A percentile compares a stretch with the other conserved stretches of the same genome.
These are phyloP conservation scores for Notolabrus celidotus DNA, from an alignment of 2,797 vertebrate species.

Conservation along the genomic window DNA sequence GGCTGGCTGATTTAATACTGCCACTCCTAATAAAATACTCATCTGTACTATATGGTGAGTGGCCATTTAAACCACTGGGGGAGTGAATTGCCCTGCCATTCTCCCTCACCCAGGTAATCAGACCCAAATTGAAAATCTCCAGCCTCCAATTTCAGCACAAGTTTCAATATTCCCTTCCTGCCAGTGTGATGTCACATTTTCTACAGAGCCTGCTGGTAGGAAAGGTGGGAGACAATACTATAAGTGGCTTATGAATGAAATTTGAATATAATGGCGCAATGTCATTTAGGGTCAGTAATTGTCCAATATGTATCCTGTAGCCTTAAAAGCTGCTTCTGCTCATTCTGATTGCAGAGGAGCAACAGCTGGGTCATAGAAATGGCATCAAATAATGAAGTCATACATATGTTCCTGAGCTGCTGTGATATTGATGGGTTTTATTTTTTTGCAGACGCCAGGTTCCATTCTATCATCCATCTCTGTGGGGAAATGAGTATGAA, in stretches of 20 bases:
- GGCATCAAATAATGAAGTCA: slow-evolving; percentile 48
- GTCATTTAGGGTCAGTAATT: slow-evolving; percentile 55
- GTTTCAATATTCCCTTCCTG: slow-evolving; percentile 62
- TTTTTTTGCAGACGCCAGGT: slow-evolving; percentile 28
- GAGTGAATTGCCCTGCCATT: slow-evolving; percentile 73
- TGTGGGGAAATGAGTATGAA: slow-evolving; percentile 28
- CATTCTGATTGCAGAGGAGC: slow-evolving; percentile 18
- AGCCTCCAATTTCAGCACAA: slow-evolving; percentile 62
- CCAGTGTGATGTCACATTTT: slow-evolving; percentile 48
- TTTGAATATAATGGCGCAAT: slow-evolving; percentile 61
- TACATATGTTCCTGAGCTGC: slow-evolving; percentile 55
- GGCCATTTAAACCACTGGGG: slow-evolving; percentile 68
- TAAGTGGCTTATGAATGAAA: slow-evolving; percentile 64
- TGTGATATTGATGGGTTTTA: slow-evolving; percentile 25
- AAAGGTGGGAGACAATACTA: slow-evolving; percentile 42
- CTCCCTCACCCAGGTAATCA: slow-evolving; percentile 73
- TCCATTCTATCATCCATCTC: slow-evolving; percentile 30
- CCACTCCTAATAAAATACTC: slow-evolving; percentile 69
- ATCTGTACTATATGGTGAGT: slow-evolving; percentile 63
- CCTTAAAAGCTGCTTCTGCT: slow-evolving; percentile 23
- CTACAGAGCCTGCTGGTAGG: slow-evolving; percentile 15
- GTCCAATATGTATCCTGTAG: slow-evolving; percentile 45
- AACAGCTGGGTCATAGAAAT: slow-evolving; percentile 30
- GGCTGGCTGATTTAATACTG: slow-evolving; percentile 64
- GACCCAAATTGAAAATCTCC: slow-evolving; percentile 84